phyloP scores from a whole-genome alignment of 2,888 invertebrate genomes.

The Euspilapteryx auroguttella region DNA sequence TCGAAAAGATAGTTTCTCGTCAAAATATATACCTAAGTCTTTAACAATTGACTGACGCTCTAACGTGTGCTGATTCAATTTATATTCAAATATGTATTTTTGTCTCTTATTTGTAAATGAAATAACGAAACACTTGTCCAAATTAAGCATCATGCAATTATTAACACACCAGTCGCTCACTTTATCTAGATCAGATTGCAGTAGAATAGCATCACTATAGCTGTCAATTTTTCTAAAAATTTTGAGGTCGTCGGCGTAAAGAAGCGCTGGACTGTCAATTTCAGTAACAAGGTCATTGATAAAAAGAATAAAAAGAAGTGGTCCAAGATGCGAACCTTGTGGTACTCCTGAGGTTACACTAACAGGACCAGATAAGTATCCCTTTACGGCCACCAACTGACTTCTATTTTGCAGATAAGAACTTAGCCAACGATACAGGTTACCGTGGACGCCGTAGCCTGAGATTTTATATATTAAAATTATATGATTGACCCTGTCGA shows the following conservation, averaged over 20 bases:
- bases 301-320: slow-evolving; percentile 1
- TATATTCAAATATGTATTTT: not conserved
- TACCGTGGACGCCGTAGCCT: slow-evolving; percentile 1
- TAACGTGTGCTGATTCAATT: not conserved
- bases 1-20: not conserved
- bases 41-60: not conserved
- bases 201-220: not conserved
- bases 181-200: not conserved
- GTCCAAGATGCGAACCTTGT: slow-evolving; percentile 1
- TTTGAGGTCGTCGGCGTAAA: slow-evolving; percentile 1
- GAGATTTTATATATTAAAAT: no score
- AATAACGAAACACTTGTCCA: not conserved
- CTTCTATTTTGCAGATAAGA: not conserved
- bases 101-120: not conserved
- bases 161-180: not conserved
- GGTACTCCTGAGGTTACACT: not conserved
- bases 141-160: not conserved
- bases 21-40: no score
- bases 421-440: not conserved
- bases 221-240: not conserved
- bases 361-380: not conserved
- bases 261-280: not conserved
- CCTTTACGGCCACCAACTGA: slow-evolving; percentile 1
- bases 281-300: not conserved
- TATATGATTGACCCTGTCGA: no score